Base-by-base conservation (phyloP, 2,888 invertebrate genomes). In the Oscheius sp. region DNA sequence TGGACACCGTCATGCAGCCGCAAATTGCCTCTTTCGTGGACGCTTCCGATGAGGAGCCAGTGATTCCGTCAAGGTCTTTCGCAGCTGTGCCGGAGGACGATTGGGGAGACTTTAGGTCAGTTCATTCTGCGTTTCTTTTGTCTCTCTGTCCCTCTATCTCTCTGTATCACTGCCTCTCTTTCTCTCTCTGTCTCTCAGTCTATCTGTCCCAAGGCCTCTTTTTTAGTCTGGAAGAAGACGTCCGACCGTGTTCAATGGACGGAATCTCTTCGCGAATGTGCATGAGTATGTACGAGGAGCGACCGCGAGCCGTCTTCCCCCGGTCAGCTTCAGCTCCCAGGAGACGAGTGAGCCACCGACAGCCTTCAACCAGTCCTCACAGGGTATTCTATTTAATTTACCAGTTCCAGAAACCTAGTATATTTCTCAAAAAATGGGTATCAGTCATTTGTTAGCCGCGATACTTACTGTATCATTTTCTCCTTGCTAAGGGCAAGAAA, bases 1-100 rank as follows among this genome's bases (percentile, higher is more conserved):
- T 84, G 35, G 84, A 84, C 21, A 76, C 81, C 11, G 75, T 79
- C 21, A 74, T 82, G 68, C 84, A 77, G 48, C 77, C 82, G 0
- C 82, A 82, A 33, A 73, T 84, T n/a, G 75, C 78, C 3, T 76
- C 78, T 48, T 84, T 78, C 47, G 80, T 76, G 2, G 78, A 79
- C 21, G 65, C 76, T 47, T 78, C 78, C 0, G 81, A 81, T 55
- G 81, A 81, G 50, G 81, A 81, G 53, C 57, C 50, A 11, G n/a
- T 58, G 13, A n/a, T 48, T 13, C 10, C 62, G 1, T 70, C 74
- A 32, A 35, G 78, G 57, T 70, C 77, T 1, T 79, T 76, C 7
- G 72, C 76, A 59, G 76, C 78, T 29, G 75, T 72, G 10, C 60
- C 75, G 42, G 75, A 76, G 13, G 76, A 76, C n/a, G 79, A 79